These are phyloP conservation scores for Carcina quercana DNA, from an alignment of 2,888 invertebrate species.

Conservation along the genomic window DNA sequence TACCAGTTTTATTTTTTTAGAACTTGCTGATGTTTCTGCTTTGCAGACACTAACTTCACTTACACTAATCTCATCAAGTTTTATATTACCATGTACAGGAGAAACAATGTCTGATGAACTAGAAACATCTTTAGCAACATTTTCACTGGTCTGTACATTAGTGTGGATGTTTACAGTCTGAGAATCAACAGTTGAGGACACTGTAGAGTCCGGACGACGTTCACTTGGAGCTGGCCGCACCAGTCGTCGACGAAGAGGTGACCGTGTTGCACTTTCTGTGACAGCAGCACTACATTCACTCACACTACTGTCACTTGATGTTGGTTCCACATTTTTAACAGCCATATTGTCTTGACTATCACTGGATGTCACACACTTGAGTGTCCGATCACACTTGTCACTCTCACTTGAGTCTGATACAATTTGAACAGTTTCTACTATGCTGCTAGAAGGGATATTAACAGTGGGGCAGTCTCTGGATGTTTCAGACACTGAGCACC, in stretches of 20 bases:
- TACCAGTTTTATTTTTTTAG: slow-evolving; percentile 66
- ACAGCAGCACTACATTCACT: slow-evolving; percentile 41
- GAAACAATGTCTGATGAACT: slow-evolving; percentile 64
- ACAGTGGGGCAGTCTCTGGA: slow-evolving; percentile 15
- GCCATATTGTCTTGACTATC: slow-evolving; percentile 57
- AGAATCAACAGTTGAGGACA: slow-evolving; percentile 62
- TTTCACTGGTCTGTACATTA: slow-evolving; percentile 40
- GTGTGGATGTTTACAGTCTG: slow-evolving; percentile 35
- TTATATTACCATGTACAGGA: slow-evolving; percentile 49
- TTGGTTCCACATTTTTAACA: slow-evolving; percentile 65
- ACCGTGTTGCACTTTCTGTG: slow-evolving; percentile 38
- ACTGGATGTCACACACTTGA: slow-evolving; percentile 62
- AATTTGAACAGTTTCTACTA: slow-evolving; percentile 35
- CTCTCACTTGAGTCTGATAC: slow-evolving; percentile 39
- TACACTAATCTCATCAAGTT: slow-evolving; percentile 60
- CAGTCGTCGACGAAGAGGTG: slow-evolving; percentile 52
- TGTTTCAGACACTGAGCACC: slow-evolving; percentile 16
- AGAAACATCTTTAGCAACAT: slow-evolving; percentile 58
- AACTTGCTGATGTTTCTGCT: slow-evolving; percentile 63
- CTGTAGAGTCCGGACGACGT: slow-evolving; percentile 60
- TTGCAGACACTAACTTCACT: slow-evolving; percentile 67
- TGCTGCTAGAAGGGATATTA: slow-evolving; percentile 49
- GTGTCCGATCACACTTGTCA: slow-evolving; percentile 51
- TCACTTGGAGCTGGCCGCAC: slow-evolving; percentile 54
- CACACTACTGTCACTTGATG: slow-evolving; percentile 63